Conservation (phyloP, 2,797 vertebrate species). For the Xerus rutilus region DNA sequence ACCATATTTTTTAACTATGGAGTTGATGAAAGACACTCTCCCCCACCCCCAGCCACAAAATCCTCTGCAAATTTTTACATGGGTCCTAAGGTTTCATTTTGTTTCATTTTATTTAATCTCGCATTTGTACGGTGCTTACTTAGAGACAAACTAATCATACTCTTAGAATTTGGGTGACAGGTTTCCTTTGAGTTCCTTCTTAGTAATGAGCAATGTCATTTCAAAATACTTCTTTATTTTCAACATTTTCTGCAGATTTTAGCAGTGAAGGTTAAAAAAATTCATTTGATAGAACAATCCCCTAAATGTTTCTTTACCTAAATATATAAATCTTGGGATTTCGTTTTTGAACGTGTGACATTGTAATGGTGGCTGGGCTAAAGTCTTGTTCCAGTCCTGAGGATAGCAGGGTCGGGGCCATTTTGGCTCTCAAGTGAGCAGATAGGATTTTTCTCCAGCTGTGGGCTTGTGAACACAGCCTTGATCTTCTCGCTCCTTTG, state of each 20-base stretch:
- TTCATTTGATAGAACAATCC: not conserved
- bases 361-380: not conserved
- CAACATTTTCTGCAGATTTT: not conserved
- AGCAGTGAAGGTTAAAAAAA: not conserved
- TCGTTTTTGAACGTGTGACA: not conserved
- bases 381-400: not conserved
- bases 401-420: not conserved
- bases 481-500: not conserved
- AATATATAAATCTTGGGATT: conserved; percentile 10
- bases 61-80: not conserved
- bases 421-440: not conserved
- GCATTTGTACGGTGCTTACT: not conserved
- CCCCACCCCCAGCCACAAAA: not conserved
- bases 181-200: conserved; percentile 30
- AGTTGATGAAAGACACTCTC: not conserved
- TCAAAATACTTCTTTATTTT: not conserved
- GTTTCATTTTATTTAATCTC: not conserved
- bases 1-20: not conserved
- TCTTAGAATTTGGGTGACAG: not conserved
- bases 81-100: not conserved
- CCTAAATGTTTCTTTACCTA: conserved; percentile 24
- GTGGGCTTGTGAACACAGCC: too few species aligned
- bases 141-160: not conserved
- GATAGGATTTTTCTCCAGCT: not conserved
- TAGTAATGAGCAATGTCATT: not conserved